Percentiles rank a stretch among this genome's conserved stretches.
These are phyloP conservation scores for Callipepla californica DNA, from an alignment of 2,113 vertebrate species.

Conservation along the genomic window DNA sequence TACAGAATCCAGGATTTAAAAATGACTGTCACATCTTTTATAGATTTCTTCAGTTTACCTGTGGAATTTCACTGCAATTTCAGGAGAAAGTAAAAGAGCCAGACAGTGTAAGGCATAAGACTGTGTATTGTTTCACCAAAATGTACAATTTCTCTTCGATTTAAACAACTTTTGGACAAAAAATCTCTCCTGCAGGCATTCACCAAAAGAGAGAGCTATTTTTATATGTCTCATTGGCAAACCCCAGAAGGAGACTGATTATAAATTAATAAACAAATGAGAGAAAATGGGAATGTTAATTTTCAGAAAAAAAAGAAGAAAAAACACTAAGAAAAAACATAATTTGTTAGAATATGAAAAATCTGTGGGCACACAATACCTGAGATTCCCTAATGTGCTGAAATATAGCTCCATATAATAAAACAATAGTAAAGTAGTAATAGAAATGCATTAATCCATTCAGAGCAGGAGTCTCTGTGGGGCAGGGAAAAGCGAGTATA, in stretches of 20 bases:
- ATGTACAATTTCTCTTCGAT: not conserved
- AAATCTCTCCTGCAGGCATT: not conserved
- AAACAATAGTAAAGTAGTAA: not conserved
- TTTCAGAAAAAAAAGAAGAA: not conserved
- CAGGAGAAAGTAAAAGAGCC: not conserved
- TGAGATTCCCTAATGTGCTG: not conserved
- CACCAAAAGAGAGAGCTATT: not conserved
- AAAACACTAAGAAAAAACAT: not conserved
- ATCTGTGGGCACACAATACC: not conserved
- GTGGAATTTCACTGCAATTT: not conserved
- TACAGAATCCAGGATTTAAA: not conserved
- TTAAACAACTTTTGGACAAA: not conserved
- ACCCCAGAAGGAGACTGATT: not conserved
- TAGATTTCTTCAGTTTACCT: not conserved
- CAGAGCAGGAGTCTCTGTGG: not conserved
- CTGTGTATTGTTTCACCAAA: not conserved
- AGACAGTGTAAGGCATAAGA: not conserved
- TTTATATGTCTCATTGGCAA: not conserved
- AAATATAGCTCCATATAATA: not conserved
- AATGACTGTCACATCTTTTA: constrained; percentile 12
- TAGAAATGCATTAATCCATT: not conserved
- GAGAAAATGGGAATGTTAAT: not conserved
- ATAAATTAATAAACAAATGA: constrained; percentile 16
- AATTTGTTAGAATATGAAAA: not conserved
- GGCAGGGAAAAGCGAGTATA: not conserved